Conservation (phyloP, 2,113 vertebrate genomes). For the Callipepla californica region DNA sequence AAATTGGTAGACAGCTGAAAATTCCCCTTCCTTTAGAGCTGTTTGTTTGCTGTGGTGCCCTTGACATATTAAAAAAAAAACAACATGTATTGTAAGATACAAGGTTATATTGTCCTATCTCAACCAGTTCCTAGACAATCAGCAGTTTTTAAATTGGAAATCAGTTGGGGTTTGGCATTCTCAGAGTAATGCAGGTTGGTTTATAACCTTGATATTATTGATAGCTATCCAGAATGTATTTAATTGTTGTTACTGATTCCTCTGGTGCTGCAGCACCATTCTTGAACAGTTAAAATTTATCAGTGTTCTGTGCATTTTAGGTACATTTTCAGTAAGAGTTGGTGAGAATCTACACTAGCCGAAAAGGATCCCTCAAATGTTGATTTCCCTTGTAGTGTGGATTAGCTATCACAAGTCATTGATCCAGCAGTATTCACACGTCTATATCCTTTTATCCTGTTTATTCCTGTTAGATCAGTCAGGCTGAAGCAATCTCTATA, state of each 20-base stretch:
- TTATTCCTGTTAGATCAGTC: slow-evolving; percentile 24
- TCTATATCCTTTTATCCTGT: slow-evolving; percentile 24
- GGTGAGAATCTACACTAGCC: neutral
- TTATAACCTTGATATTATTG: neutral
- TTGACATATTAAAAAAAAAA: slow-evolving; percentile 16
- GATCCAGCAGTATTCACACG: neutral
- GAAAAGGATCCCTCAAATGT: neutral
- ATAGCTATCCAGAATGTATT: neutral
- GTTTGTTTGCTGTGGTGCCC: neutral
- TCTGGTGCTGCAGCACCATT: neutral
- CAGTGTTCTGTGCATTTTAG: neutral
- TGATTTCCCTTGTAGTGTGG: slow-evolving; percentile 8
- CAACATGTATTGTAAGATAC: neutral
- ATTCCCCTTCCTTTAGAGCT: neutral
- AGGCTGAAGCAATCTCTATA: neutral
- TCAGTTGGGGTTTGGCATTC: neutral
- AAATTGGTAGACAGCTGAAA: neutral
- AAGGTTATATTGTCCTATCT: neutral
- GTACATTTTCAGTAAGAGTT: neutral
- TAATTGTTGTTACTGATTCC: slow-evolving; percentile 21
- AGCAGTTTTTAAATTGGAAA: slow-evolving; percentile 16
- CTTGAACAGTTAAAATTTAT: neutral
- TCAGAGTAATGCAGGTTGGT: neutral
- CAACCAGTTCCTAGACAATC: neutral
- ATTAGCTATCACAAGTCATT: slow-evolving; percentile 11